Base-by-base conservation (phyloP, 2,113 vertebrate species). In the Ailuropoda melanoleuca region DNA sequence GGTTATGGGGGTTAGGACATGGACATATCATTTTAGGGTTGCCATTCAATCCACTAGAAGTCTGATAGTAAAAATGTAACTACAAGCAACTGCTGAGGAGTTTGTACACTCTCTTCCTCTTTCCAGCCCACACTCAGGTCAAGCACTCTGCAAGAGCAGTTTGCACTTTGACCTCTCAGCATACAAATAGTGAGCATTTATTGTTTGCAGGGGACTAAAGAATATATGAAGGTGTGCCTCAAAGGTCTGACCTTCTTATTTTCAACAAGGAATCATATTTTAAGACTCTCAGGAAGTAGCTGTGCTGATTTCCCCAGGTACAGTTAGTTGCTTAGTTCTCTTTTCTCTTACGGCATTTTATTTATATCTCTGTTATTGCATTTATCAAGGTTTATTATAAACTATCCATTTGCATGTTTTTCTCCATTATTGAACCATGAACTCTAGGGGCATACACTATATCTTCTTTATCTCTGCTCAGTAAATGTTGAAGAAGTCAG, bases 371-470 rank as follows among this genome's bases (percentile, higher is more conserved):
- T 95, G 43, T 87, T 86, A 83, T 29, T 88, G n/a, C 10, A 88
- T 75, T 92, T 56, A 58, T 34, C 0, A 94, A 85, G 9, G 53
- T 95, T 95, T 93, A 89, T 90, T 82, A 83, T 77, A 95, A 86
- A 68, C 48, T 87, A 50, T 31, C 82, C 13, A 60, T 46, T 93
- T 95, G 60, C 13, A 37, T 72, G 66, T 82, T 88, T 85, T 34
- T 70, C 23, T 94, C 34, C 39, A 68, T 95, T 70, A 66, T 50
- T 92, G 64, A n/a, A 56, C 43, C 89, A 2, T 82, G 43, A 87
- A 68, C 68, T 75, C 17, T 75, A 53, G 46, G 46, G 62, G 4
- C 64, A 78, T 78, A 17, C 0, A 74, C 34, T 75, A 4, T 46
- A 6, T 82, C 53, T 88, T 97, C 29, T 17, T 96, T 39, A 96